A percentile compares a stretch with the other conserved stretches of the same genome.
Evolutionary conservation across 2,113 vertebrate genomes (phyloP).

Genomic region (Tamias sibiricus): DNA sequence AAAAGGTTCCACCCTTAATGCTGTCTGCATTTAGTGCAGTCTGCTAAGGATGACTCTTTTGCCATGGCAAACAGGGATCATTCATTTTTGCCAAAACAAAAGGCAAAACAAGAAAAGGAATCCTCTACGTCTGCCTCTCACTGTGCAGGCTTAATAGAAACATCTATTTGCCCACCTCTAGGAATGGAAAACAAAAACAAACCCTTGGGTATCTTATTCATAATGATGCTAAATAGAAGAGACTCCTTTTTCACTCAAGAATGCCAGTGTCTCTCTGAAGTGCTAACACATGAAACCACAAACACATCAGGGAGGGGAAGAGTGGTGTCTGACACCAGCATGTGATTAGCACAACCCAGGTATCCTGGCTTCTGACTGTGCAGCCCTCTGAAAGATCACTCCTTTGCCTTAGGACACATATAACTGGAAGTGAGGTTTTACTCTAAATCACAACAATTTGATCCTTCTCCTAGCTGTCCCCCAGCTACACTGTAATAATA

Average conservation of each 20-base stretch:
- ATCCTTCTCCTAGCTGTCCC: slow-evolving; percentile 69
- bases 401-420: slow-evolving; percentile 3
- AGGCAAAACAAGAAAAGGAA: not conserved
- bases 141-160: not conserved
- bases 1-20: not conserved
- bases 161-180: not conserved
- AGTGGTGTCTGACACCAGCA: not conserved
- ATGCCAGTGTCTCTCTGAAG: not conserved
- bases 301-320: not conserved
- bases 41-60: not conserved
- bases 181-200: not conserved
- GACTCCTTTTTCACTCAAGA: not conserved
- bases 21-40: not conserved
- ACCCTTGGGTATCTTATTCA: not conserved
- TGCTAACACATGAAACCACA: not conserved
- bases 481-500: slow-evolving; percentile 78
- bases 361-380: not conserved
- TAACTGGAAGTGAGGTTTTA: not conserved
- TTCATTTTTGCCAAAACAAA: slow-evolving; percentile 6
- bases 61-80: not conserved
- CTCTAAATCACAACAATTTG: slow-evolving; percentile 14
- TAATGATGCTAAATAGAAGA: not conserved
- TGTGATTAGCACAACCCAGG: not conserved
- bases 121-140: not conserved
- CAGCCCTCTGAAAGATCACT: not conserved